Percentiles rank a stretch among this genome's conserved stretches.
These are phyloP conservation scores for Microhierax caerulescens DNA, from an alignment of 2,797 vertebrate species.

Conservation along the genomic window DNA sequence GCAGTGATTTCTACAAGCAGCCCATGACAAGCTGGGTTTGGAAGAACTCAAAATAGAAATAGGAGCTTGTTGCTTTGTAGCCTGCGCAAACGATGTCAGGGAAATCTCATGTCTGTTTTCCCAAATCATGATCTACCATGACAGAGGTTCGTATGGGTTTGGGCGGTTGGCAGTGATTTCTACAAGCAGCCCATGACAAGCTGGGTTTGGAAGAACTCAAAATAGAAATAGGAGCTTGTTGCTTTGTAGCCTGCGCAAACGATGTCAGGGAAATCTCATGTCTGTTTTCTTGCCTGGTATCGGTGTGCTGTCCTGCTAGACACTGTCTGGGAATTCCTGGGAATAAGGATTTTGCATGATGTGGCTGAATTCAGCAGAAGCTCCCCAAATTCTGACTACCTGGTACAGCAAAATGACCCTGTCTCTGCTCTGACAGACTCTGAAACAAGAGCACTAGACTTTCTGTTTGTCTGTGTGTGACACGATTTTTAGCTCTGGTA, in stretches of 20 bases:
- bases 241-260: background rate
- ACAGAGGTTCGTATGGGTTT: background rate
- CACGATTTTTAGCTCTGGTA: background rate
- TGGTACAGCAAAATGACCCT: background rate
- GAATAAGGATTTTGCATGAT: background rate
- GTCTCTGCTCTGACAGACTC: background rate
- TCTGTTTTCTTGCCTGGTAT: background rate
- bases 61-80: background rate
- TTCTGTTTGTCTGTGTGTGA: background rate
- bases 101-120: background rate
- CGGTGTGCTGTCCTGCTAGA: background rate
- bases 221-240: background rate
- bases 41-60: background rate
- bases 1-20: background rate
- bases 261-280: background rate
- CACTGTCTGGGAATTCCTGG: background rate
- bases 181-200: background rate
- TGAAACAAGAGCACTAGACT: fast-evolving
- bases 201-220: background rate
- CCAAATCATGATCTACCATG: fast-evolving
- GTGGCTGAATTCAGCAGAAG: background rate
- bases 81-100: background rate
- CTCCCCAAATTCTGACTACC: background rate
- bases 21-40: background rate
- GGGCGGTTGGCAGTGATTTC: background rate